phyloP scores from a whole-genome alignment of 2,888 invertebrate species.

The Rotaria magnacalcarata region DNA sequence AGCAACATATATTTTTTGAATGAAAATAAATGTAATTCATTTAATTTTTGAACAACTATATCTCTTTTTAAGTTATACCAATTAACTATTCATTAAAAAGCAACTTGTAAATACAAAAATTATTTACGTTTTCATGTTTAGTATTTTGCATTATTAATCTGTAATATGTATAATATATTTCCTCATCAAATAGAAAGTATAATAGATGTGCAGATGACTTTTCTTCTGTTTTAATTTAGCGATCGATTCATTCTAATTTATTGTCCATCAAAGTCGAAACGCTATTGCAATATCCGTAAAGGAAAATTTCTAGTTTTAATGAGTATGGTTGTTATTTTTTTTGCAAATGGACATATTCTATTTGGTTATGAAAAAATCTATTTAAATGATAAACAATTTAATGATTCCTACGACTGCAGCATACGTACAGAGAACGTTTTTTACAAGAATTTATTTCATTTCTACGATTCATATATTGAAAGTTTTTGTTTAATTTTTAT shows the following conservation, averaged over 20 bases:
- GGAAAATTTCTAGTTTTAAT: not conserved
- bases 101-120: no score
- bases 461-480: constrained; percentile 29
- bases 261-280: not conserved
- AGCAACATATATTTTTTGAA: no score
- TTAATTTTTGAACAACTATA: no score
- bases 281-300: not conserved
- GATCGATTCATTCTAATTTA: constrained; percentile 28
- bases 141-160: no score
- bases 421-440: not conserved
- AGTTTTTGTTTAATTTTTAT: not conserved
- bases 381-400: not conserved
- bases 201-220: no score
- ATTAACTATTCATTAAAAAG: no score
- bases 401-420: not conserved
- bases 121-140: no score
- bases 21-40: no score
- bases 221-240: not conserved
- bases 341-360: not conserved
- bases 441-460: not conserved
- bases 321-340: not conserved
- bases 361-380: not conserved
- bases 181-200: no score
- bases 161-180: no score
- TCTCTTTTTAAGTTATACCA: no score